phyloP scores from a whole-genome alignment of 2,888 invertebrate genomes.

The Aphrophora alni region DNA sequence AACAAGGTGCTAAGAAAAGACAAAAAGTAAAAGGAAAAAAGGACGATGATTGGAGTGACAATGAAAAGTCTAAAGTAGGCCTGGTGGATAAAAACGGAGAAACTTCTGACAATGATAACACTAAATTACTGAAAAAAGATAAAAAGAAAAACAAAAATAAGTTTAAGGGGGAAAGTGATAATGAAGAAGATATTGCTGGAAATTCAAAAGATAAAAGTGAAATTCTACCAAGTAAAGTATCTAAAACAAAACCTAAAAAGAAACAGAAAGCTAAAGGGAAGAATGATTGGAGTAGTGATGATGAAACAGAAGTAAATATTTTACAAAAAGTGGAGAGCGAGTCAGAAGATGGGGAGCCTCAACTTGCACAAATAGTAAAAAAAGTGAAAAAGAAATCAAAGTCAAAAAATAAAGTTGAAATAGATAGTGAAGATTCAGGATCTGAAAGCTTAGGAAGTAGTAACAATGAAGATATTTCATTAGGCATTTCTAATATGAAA shows the following conservation, averaged over 20 bases:
- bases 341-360: constrained; percentile 39
- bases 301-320: constrained; percentile 58
- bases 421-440: constrained; percentile 43
- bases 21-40: constrained; percentile 41
- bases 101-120: constrained; percentile 55
- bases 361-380: neutral
- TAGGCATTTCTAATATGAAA: constrained; percentile 11
- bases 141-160: constrained; percentile 51
- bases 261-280: constrained; percentile 64
- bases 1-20: constrained; percentile 42
- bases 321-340: constrained; percentile 44
- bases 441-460: constrained; percentile 47
- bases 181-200: constrained; percentile 49
- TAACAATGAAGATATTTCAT: constrained; percentile 51
- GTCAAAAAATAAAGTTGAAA: constrained; percentile 43
- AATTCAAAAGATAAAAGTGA: constrained; percentile 16
- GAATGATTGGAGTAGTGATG: constrained; percentile 63
- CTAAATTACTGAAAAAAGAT: constrained; percentile 43
- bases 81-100: constrained; percentile 51
- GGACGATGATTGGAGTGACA: constrained; percentile 51
- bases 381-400: constrained; percentile 46
- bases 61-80: constrained; percentile 49
- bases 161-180: constrained; percentile 48
- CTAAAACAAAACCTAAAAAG: constrained; percentile 60
- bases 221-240: constrained; percentile 26